Evolutionary conservation across 2,113 vertebrate genomes (phyloP), one percentile per base, ranked within the genome.

Genomic region (Asarcornis scutulata): DNA sequence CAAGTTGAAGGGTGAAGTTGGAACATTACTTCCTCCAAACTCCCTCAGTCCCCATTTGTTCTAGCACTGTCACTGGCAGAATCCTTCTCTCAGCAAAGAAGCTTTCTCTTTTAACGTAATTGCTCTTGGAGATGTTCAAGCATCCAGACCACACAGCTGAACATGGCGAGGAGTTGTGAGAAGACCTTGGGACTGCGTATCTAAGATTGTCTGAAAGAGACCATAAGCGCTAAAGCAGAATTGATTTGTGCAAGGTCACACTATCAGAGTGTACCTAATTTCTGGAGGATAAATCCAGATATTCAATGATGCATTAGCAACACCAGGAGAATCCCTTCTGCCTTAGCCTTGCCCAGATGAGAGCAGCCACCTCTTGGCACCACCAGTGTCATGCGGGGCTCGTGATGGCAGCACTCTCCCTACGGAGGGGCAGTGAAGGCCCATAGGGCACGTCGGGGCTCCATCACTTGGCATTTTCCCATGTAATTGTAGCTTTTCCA

Each of bases 101-200:
- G 86, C 27, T 74, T 53, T 66, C 58, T 74, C 44, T 79, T 53
- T 53, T 34, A 91, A 14, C 7, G n/a, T 68, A 91, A 82, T 66
- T 94, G 40, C 66, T 95, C 88, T 82, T 80, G 69, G 91, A 96
- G 71, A 50, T 72, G 13, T 84, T 94, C 73, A 86, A 83, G 26
- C 50, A 80, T 66, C 22, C 34, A 42, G 48, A 11, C 55, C 55
- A 58, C 55, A 58, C 55, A 17, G 29, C 53, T 58, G 55, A 58
- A 32, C 31, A 10, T 32, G 55, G 55, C 10, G 31, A 31, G 32
- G 31, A 31, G 17, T 18, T 58, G 55, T 58, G 31, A 58, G 17
- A 58, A 32, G 29, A 31, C 31, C 55, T 32, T 32, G 31, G 55
- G 55, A 58, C 31, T 20, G 31, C 31, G 20, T 32, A 58, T 17